Conservation (phyloP, 1,140 invertebrate species). For the Heliothis virescens region DNA sequence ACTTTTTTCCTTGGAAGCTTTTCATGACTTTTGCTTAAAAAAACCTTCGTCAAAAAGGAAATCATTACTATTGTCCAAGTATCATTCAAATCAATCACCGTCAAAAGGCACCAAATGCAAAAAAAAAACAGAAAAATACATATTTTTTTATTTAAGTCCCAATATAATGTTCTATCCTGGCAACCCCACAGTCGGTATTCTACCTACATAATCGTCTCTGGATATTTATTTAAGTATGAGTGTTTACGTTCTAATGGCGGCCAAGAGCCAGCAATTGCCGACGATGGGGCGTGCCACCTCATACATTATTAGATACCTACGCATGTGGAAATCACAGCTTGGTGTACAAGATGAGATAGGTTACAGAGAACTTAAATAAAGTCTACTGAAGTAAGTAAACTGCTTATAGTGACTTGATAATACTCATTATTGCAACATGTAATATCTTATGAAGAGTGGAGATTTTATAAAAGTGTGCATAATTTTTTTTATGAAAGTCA, state of each 20-base stretch:
- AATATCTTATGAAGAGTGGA: no score
- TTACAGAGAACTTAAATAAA: neutral
- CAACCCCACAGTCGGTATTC: slow-evolving; percentile 61
- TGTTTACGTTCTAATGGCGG: slow-evolving; percentile 71
- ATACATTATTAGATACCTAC: slow-evolving; percentile 52
- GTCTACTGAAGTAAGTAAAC: neutral
- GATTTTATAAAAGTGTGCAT: no score
- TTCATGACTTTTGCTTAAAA: no score
- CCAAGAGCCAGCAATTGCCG: slow-evolving; percentile 62
- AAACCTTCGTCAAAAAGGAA: no score
- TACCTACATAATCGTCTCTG: slow-evolving; percentile 57
- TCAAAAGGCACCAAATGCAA: neutral
- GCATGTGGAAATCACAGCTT: slow-evolving; percentile 55
- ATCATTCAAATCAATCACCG: no score
- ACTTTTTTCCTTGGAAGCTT: no score
- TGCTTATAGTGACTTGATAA: no score
- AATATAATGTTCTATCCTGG: slow-evolving; percentile 34
- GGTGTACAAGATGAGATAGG: slow-evolving; percentile 32
- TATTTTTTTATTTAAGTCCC: neutral
- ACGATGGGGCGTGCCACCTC: slow-evolving; percentile 59
- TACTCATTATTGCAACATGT: no score
- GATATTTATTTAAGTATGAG: slow-evolving; percentile 74
- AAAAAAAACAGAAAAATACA: neutral
- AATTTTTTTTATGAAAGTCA: no score
- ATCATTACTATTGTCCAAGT: no score